These are phyloP conservation scores for Caretta caretta DNA, from an alignment of 2,113 vertebrate species.

Conservation along the genomic window DNA sequence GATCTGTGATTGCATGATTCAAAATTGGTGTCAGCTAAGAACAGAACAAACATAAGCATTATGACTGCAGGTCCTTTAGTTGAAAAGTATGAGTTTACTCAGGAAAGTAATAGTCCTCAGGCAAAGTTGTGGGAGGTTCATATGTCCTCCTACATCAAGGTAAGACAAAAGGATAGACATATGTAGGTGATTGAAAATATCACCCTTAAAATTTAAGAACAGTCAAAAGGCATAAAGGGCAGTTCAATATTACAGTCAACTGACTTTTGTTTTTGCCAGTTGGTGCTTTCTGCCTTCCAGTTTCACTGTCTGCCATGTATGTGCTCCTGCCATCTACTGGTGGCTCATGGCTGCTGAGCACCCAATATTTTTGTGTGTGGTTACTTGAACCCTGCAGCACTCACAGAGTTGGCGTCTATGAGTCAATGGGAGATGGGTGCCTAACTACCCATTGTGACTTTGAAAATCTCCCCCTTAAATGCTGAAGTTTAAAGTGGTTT, in stretches of 20 bases:
- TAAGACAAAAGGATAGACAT: not conserved
- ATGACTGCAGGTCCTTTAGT: not conserved
- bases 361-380: no score
- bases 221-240: not conserved
- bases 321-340: no score
- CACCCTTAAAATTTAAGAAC: not conserved
- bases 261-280: no score
- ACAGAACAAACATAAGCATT: not conserved
- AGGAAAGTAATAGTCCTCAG: conserved; percentile 21
- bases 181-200: not conserved
- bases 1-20: not conserved
- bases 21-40: not conserved
- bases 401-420: not conserved
- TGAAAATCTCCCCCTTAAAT: not conserved
- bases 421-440: not conserved
- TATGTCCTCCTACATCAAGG: conserved; percentile 7
- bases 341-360: no score
- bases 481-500: not conserved
- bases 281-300: no score
- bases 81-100: not conserved
- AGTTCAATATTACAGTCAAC: not conserved
- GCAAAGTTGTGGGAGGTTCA: not conserved
- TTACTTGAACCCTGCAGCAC: no score
- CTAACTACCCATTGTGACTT: not conserved
- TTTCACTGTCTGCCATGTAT: no score